Evolutionary conservation across 2,888 invertebrate genomes (phyloP).

Genomic region (Tortricodes alternella): DNA sequence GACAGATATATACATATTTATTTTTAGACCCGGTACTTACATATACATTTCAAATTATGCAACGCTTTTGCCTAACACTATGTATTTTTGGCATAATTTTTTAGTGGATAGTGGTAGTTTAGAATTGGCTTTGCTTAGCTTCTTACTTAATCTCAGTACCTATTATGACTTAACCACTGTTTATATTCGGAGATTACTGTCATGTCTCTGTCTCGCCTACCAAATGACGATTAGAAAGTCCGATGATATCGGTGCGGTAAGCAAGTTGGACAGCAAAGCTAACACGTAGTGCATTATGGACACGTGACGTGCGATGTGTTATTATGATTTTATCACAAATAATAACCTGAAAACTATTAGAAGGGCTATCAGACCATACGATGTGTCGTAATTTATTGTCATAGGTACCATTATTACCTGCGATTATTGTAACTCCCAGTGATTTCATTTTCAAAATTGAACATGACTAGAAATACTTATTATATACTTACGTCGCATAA

Average conservation of each 20-base stretch:
- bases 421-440: background rate
- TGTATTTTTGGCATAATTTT: too few species aligned
- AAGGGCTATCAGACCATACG: constrained; percentile 57
- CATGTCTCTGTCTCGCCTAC: constrained; percentile 52
- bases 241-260: constrained; percentile 45
- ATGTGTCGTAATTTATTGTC: constrained; percentile 33
- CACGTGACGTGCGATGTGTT: constrained; percentile 34
- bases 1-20: constrained; percentile 25
- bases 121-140: too few species aligned
- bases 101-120: too few species aligned
- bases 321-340: constrained; percentile 60
- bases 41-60: background rate
- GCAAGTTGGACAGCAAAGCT: constrained; percentile 12
- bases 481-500: too few species aligned
- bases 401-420: background rate
- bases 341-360: constrained; percentile 52
- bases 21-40: background rate
- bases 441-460: background rate
- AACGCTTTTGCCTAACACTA: too few species aligned
- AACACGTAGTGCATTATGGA: constrained; percentile 27
- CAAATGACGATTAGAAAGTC: constrained; percentile 71
- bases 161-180: constrained; percentile 42
- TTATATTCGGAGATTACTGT: constrained; percentile 47
- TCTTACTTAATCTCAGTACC: constrained; percentile 38
- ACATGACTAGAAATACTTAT: background rate